Evolutionary conservation across 1,140 invertebrate genomes (phyloP), one percentile per base, ranked within the genome.

Genomic region (Pararge aegeria): DNA sequence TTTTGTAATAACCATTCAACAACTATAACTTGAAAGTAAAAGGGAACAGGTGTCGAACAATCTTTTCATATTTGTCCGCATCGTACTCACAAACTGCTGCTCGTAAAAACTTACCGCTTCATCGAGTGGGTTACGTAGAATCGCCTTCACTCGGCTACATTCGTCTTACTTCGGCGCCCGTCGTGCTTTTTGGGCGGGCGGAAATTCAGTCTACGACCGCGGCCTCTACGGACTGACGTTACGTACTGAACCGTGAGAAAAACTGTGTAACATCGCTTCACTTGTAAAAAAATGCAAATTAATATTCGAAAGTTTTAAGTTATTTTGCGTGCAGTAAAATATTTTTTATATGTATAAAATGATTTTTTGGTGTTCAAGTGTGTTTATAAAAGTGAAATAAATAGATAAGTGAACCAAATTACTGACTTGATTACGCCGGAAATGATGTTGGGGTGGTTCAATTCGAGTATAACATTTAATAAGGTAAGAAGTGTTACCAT

Each of bases 61-160:
- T 78, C 66, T 71, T 76, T 76, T 77, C 78, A 73, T 75, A 80
- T 80, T 74, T 73, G 72, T 79, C 68, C 70, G 68, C 66, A 77
- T 72, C 72, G 50, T 42, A 52, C 70, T 80, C 73, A 71, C 68
- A 76, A 74, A 78, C 73, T 75, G 75, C 72, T 70, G 66, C 75
- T 82, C 82, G 70, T 88, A 88, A 88, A 88, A 88, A 85, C 79
- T 86, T 86, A 86, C 83, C 85, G 86, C 85, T 88, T 85, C 85
- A 88, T 86, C 81, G 78, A 83, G 79, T 83, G 75, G 84, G 70
- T 79, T 80, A 76, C 73, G 71, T 77, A 73, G 80, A 64, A 78
- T 83, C 77, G 80, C 58, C 58, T 61, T 38, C 57, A 64, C 50
- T 83, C 82, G 82, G 75, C 27, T 24, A 38, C 19, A 27, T 16